Conservation (phyloP, 2,888 invertebrate species). For the Octodonta nipae region DNA sequence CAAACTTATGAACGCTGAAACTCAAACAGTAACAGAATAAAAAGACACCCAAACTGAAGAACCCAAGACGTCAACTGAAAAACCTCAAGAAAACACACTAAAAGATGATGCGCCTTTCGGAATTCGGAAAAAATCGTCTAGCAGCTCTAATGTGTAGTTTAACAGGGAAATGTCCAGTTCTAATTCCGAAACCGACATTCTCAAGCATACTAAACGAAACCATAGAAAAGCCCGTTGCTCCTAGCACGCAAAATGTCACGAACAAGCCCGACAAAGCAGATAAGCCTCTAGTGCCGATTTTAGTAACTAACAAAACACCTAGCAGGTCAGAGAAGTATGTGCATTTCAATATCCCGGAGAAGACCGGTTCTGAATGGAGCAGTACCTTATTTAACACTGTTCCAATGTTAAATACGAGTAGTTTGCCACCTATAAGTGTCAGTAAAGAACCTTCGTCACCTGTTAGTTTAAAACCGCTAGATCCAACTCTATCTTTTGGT, state of each 20-base stretch:
- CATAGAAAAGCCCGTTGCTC: conserved; percentile 3
- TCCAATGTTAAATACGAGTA: neutral
- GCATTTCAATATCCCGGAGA: conserved; percentile 23
- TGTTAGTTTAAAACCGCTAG: conserved; percentile 5
- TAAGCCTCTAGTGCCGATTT: conserved; percentile 22
- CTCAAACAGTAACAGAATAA: conserved; percentile 22
- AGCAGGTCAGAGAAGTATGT: conserved; percentile 24
- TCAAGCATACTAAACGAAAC: conserved; percentile 4
- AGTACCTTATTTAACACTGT: too few species aligned
- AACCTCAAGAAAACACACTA: neutral
- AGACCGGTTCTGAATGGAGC: too few species aligned
- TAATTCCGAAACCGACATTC: conserved; percentile 22
- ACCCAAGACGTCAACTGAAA: conserved; percentile 5
- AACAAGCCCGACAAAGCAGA: conserved; percentile 6
- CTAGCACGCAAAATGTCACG: neutral
- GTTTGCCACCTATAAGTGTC: neutral
- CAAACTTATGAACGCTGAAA: conserved; percentile 25
- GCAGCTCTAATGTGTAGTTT: conserved; percentile 28
- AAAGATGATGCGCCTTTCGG: conserved; percentile 26
- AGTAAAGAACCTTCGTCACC: conserved; percentile 10
- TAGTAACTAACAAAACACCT: conserved; percentile 22
- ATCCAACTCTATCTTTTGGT: too few species aligned
- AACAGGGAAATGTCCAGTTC: conserved; percentile 34
- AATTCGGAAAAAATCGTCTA: conserved; percentile 28
- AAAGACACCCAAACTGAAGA: conserved; percentile 6